A percentile compares a stretch with the other conserved stretches of the same genome.
Conservation (phyloP, 2,797 vertebrate genomes). For the Poecile montanus region DNA sequence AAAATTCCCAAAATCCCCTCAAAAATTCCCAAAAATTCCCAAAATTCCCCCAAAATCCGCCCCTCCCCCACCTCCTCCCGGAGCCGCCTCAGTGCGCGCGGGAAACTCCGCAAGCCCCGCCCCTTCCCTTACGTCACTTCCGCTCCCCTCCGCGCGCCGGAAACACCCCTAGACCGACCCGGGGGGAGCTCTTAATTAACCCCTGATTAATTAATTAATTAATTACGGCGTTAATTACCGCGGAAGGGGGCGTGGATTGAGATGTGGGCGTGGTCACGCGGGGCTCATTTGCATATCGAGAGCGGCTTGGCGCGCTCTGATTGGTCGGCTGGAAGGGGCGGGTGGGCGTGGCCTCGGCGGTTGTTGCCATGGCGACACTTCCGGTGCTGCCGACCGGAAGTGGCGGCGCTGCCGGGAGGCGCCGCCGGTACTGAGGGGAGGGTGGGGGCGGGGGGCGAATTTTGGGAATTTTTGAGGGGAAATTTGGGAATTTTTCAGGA, state of each 20-base stretch:
- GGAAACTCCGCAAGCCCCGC: background rate
- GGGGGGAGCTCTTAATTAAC: background rate
- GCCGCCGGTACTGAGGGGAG: background rate
- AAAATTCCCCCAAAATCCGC: background rate
- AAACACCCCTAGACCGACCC: background rate
- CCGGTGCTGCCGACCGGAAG: background rate
- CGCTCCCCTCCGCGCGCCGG: background rate
- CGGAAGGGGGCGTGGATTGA: no score
- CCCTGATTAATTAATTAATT: background rate
- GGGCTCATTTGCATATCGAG: background rate
- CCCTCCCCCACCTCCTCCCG: background rate
- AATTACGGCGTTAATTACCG: background rate
- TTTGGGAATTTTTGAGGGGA: background rate
- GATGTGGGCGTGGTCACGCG: no score
- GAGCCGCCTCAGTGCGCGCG: background rate
- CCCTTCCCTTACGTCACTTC: background rate
- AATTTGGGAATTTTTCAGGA: no score
- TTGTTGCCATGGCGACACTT: background rate
- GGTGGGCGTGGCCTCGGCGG: background rate
- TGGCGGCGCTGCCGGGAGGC: background rate
- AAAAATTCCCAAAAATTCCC: background rate
- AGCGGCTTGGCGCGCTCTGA: background rate
- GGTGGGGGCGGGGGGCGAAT: no score
- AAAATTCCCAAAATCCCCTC: no score
- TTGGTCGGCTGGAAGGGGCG: background rate